Evolutionary conservation across 2,888 invertebrate genomes (phyloP).

Genomic region (Scaptomyza parva): DNA sequence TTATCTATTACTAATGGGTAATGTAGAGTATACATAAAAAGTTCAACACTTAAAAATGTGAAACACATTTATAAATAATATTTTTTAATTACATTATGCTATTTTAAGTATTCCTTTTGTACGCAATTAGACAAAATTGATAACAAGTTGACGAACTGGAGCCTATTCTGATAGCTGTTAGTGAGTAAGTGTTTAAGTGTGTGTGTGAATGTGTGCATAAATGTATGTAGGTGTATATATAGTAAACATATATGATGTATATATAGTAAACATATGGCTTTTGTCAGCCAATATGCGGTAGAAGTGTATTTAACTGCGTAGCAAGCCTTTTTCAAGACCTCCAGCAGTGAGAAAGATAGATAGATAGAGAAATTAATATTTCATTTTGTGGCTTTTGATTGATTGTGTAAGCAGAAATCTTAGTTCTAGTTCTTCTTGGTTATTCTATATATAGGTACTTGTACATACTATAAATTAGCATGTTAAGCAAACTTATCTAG

Average conservation of each 20-base stretch:
- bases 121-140: slow-evolving; percentile 35
- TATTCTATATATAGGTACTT: no score
- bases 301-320: slow-evolving; percentile 27
- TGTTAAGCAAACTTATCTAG: neutral
- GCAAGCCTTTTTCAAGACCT: slow-evolving; percentile 13
- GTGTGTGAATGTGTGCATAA: slow-evolving; percentile 3
- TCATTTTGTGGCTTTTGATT: neutral
- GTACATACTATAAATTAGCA: no score
- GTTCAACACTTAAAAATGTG: slow-evolving; percentile 38
- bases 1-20: slow-evolving; percentile 25
- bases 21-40: neutral
- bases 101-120: slow-evolving; percentile 53
- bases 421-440: neutral
- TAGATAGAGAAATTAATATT: neutral
- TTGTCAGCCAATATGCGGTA: slow-evolving; percentile 3
- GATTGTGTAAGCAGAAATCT: neutral
- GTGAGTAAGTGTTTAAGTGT: no score
- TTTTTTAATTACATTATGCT: slow-evolving; percentile 39
- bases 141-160: slow-evolving; percentile 54
- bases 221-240: slow-evolving; percentile 1
- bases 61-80: slow-evolving; percentile 59
- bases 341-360: neutral
- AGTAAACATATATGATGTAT: slow-evolving; percentile 20
- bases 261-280: slow-evolving; percentile 29
- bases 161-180: slow-evolving; percentile 13